Base-by-base conservation (phyloP, 2,797 vertebrate genomes). In the Linurgus olivaceus region DNA sequence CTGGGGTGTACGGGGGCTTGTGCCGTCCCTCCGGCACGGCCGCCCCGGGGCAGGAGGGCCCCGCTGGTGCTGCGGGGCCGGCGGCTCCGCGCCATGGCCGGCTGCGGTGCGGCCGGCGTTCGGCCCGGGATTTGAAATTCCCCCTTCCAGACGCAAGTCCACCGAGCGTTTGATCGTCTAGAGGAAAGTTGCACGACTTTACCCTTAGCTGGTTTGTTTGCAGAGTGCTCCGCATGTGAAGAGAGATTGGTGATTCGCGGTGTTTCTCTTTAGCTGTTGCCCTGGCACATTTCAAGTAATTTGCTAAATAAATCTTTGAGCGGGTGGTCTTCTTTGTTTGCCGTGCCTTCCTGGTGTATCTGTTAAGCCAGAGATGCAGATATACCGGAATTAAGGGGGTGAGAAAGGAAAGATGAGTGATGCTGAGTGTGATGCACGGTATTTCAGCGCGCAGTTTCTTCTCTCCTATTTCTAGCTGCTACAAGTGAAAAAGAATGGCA, bases 261-360 rank as follows among this genome's bases (percentile, higher is more conserved):
- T 50, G 2, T n/a, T 62, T 75, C 51, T 11, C 48, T 47, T 63
- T 54, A 21, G 50, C 4, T 68, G 20, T 38, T 78, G 35, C 16
- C 25, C 18, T 58, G 16, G 19, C 6, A 0, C 16, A 1, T 55
- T 65, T 51, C 44, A 58, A 81, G 54, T 44, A 8, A 20, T 20
- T 17, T 10, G 6, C 38, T 51, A 62, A 55, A 13, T 59, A 15
- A 59, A 47, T 21, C 23, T 88, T 35, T 21, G 42, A 20, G 3
- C 12, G 11, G 17, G 1, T 72, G 17, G 1, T 72, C 8, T 20
- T 26, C 33, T 55, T 62, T 48, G 5, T 44, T 35, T 35, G 51
- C 48, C 1, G 0, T 48, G 66, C 25, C 7, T 66, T 62, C 24
- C 33, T 16, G 29, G 5, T 25, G 23, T 28, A 1, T 29, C 20